Base-by-base conservation (phyloP, 2,888 invertebrate species). In the Prostheceraeus crozeri region DNA sequence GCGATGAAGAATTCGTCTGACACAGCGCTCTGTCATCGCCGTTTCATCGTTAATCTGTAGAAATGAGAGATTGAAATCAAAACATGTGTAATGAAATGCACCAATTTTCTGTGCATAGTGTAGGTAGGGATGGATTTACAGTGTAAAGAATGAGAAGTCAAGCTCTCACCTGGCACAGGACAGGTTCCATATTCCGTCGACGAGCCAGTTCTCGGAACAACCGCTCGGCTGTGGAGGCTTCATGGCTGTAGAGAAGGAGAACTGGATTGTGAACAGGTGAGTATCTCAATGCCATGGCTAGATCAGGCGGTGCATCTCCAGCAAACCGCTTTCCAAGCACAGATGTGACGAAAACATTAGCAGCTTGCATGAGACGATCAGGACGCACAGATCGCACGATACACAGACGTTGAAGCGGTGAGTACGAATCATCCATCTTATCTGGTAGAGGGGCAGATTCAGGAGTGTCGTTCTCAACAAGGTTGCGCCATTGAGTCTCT, bases 401-500 rank as follows among this genome's bases (percentile, higher is more conserved):
- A 63, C 72, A 71, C 27, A 75, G 64, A 16, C 72, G 64, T 67
- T 76, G 75, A 61, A 75, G 68, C 3, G 71, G 68, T 25, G 69
- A 71, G 60, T 69, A 70, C 16, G 66, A 65, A 30, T 59, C 58
- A 28, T 75, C 73, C 70, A 73, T 70, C 64, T 72, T 74, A 65
- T 75, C 74, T 14, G 75, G 75, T 19, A 76, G 63, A 1, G 70
- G 64, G 54, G 63, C 60, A 33, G 67, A 65, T 64, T 76, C 76
- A 1, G 74, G 72, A 28, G 62, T 62, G 52, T 74, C 74, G 59
- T 69, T 69, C 65, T 76, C 76, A 66, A 74, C 74, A 35, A 76
- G 65, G 56, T 68, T 71, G 48, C 75, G 67, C 76, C 75, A 76
- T 65, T 72, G 73, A 2, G 71, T 73, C 65, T 76, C 76, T 19